A percentile compares a stretch with the other conserved stretches of the same genome.
Evolutionary conservation across 2,888 invertebrate genomes (phyloP).

Genomic region (Xanthorhoe designata): DNA sequence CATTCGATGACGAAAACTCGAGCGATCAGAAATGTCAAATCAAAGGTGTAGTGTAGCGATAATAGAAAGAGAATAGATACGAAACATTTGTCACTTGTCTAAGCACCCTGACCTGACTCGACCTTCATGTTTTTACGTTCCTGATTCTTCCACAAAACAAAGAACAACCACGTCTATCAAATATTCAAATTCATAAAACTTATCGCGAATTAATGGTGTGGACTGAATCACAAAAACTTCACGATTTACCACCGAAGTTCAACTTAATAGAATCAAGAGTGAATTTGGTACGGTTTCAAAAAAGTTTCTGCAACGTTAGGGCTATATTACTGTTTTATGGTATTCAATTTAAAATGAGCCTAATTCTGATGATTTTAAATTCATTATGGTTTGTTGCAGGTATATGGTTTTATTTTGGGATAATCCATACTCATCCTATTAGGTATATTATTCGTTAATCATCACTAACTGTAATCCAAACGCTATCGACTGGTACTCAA

Average conservation of each 20-base stretch:
- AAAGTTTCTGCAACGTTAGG: slow-evolving; percentile 51
- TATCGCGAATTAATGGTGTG: slow-evolving; percentile 55
- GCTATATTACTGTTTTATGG: slow-evolving; percentile 7
- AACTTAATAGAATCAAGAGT: slow-evolving; percentile 66
- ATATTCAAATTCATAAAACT: slow-evolving; percentile 42
- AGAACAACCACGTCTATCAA: slow-evolving; percentile 26
- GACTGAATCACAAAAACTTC: slow-evolving; percentile 55
- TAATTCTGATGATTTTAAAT: neutral
- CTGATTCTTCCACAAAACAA: neutral
- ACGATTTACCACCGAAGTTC: slow-evolving; percentile 59
- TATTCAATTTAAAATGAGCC: neutral
- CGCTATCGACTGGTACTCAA: too few relatives aligned
- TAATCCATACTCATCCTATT: too few relatives aligned
- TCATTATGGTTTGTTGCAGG: neutral
- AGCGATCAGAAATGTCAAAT: too few relatives aligned
- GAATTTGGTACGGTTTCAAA: slow-evolving; percentile 67
- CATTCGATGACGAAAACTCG: too few relatives aligned
- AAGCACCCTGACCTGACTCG: too few relatives aligned
- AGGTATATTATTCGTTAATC: too few relatives aligned
- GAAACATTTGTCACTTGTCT: too few relatives aligned
- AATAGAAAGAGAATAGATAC: too few relatives aligned
- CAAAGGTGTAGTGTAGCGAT: too few relatives aligned
- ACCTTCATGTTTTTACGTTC: too few relatives aligned
- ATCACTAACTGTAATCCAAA: too few relatives aligned
- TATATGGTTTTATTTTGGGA: too few relatives aligned